These are phyloP conservation scores for Drosophila lacteicornis DNA, from an alignment of 1,140 invertebrate species.

Conservation along the genomic window DNA sequence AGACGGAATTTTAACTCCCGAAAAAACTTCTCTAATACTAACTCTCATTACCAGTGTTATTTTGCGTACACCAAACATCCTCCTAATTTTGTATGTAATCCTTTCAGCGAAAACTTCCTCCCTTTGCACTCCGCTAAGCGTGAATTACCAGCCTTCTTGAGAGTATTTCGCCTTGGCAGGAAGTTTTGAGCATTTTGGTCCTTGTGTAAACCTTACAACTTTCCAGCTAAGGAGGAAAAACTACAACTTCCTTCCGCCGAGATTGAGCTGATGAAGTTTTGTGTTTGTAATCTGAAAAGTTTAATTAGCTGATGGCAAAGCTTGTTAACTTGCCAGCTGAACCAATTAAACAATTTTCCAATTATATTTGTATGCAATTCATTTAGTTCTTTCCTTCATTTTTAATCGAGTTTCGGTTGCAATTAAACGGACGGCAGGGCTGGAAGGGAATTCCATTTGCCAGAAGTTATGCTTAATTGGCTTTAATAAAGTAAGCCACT, in stretches of 20 bases:
- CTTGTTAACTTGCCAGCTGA: slow-evolving; percentile 33
- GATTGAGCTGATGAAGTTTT: slow-evolving; percentile 17
- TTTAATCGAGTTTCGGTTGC: slow-evolving; percentile 39
- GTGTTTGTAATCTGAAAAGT: slow-evolving; percentile 44
- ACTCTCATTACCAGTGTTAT: not conserved
- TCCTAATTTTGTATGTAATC: slow-evolving; percentile 10
- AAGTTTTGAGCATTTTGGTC: slow-evolving; percentile 20
- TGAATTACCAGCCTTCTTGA: slow-evolving; percentile 24
- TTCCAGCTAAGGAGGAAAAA: slow-evolving; percentile 3
- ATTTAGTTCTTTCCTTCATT: slow-evolving; percentile 1
- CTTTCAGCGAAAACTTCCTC: slow-evolving; percentile 13
- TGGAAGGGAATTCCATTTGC: slow-evolving; percentile 14
- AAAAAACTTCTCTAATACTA: not conserved
- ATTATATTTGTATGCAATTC: slow-evolving; percentile 31
- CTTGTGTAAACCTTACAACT: slow-evolving; percentile 25
- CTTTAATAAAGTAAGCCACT: slow-evolving; percentile 46
- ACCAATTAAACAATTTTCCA: slow-evolving; percentile 41
- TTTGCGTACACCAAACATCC: not conserved
- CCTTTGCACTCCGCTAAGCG: slow-evolving; percentile 27
- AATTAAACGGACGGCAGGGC: slow-evolving; percentile 21
- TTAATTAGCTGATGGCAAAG: slow-evolving; percentile 38
- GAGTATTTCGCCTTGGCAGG: slow-evolving; percentile 15
- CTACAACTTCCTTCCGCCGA: slow-evolving; percentile 23
- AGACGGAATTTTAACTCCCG: rapidly evolving
- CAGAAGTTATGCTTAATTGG: slow-evolving; percentile 28